Evolutionary conservation across 2,797 vertebrate genomes (phyloP).

Genomic region (Chelon auratus): DNA sequence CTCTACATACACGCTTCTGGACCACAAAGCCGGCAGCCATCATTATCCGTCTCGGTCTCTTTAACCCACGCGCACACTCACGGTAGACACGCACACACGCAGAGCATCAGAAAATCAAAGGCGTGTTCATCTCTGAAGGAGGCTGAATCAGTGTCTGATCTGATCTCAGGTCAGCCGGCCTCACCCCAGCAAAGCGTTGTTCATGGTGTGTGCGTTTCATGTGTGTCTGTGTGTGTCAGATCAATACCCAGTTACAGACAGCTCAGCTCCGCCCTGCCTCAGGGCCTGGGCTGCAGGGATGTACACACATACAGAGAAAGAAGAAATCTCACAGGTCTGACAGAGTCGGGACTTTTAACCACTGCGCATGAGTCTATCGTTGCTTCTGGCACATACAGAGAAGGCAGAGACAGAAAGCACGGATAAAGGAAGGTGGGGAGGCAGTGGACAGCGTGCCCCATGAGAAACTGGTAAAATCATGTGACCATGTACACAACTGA

Average conservation of each 20-base stretch:
- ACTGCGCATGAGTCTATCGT: conserved; percentile 22
- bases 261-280: conserved; percentile 50
- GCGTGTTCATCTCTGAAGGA: conserved; percentile 47
- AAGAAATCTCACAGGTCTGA: conserved; percentile 13
- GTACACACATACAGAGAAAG: conserved; percentile 12
- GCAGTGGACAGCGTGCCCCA: conserved; percentile 8
- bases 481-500: conserved; percentile 20
- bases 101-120: conserved; percentile 55
- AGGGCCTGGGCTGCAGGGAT: conserved; percentile 23
- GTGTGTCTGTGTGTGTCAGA: conserved; percentile 48
- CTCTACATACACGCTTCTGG: not conserved
- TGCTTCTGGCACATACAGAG: conserved; percentile 19
- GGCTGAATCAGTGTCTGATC: conserved; percentile 58
- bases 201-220: conserved; percentile 28
- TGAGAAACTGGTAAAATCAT: conserved; percentile 35
- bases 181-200: conserved; percentile 34
- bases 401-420: not conserved
- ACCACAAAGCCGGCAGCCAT: conserved; percentile 30
- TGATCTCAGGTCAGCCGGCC: conserved; percentile 56
- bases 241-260: conserved; percentile 73
- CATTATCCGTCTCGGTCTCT: conserved; percentile 31
- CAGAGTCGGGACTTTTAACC: conserved; percentile 34
- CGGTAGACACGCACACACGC: not conserved
- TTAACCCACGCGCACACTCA: conserved; percentile 6
- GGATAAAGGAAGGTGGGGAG: not conserved